Evolutionary conservation across 2,797 vertebrate species (phyloP).

Genomic region (Chaetodon trifasciatus): DNA sequence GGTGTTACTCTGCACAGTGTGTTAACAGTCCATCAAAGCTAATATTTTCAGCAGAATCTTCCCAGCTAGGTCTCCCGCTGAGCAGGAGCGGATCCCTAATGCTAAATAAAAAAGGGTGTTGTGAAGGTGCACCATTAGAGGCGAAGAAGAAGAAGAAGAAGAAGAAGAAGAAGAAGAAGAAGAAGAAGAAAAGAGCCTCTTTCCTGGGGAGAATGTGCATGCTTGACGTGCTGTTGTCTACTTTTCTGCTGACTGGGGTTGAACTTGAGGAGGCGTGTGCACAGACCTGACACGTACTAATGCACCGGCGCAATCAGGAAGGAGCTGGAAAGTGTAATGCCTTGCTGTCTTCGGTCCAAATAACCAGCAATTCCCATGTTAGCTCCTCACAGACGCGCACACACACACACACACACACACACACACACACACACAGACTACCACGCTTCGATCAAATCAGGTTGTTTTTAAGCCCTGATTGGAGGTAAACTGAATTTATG

Average conservation of each 20-base stretch:
- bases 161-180: background rate
- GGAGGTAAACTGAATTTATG: slow-evolving; percentile 63
- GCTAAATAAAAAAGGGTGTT: slow-evolving; percentile 47
- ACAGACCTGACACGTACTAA: slow-evolving; percentile 42
- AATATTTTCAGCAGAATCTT: slow-evolving; percentile 39
- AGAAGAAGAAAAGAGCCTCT: slow-evolving; percentile 18
- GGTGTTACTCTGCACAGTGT: slow-evolving; percentile 7
- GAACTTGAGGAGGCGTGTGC: slow-evolving; percentile 51
- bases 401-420: background rate
- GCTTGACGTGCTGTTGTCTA: slow-evolving; percentile 36
- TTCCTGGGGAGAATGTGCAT: slow-evolving; percentile 34
- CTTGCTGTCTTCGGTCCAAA: slow-evolving; percentile 32
- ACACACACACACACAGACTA: background rate
- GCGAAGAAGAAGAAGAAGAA: slow-evolving; percentile 6
- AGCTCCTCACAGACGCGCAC: background rate
- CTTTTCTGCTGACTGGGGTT: slow-evolving; percentile 59
- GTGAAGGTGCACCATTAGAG: slow-evolving; percentile 36
- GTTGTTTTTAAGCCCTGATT: slow-evolving; percentile 50
- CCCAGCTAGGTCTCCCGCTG: slow-evolving; percentile 28
- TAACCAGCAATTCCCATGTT: slow-evolving; percentile 26
- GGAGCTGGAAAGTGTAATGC: slow-evolving; percentile 23
- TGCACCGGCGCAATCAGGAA: slow-evolving; percentile 31
- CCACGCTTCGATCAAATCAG: slow-evolving; percentile 20
- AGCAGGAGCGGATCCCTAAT: slow-evolving; percentile 39
- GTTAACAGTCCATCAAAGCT: slow-evolving; percentile 55